phyloP scores from a whole-genome alignment of 2,888 invertebrate species.

The Microctonus brassicae region DNA sequence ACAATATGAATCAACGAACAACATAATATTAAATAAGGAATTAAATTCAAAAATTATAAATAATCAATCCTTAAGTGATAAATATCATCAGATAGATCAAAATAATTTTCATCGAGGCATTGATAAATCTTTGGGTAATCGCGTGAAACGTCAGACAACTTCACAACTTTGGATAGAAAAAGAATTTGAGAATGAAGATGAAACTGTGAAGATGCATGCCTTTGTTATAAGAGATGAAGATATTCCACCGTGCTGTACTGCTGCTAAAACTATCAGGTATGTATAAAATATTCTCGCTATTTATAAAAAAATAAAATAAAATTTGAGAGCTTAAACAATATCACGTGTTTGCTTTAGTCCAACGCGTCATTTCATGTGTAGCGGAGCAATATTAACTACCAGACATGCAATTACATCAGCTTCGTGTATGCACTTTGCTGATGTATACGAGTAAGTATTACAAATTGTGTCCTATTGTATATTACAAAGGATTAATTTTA shows the following conservation, averaged over 20 bases:
- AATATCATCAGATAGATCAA: neutral
- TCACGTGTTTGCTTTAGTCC: slow-evolving; percentile 38
- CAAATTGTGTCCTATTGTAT: no score
- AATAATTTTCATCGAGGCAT: slow-evolving; percentile 4
- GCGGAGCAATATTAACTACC: slow-evolving; percentile 47
- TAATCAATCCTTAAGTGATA: neutral
- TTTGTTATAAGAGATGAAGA: slow-evolving; percentile 52
- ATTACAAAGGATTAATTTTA: no score
- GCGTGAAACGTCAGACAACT: slow-evolving; percentile 25
- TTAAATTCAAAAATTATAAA: neutral
- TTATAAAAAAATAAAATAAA: neutral
- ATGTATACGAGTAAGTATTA: slow-evolving; percentile 50
- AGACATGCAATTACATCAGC: slow-evolving; percentile 51
- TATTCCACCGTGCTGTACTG: slow-evolving; percentile 45
- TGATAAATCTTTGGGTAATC: slow-evolving; percentile 12
- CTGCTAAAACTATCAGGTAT: slow-evolving; percentile 48
- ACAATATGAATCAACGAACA: neutral
- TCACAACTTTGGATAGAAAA: slow-evolving; percentile 42
- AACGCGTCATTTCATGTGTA: slow-evolving; percentile 54
- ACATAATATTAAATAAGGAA: neutral
- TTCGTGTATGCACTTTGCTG: slow-evolving; percentile 50
- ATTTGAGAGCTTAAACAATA: neutral
- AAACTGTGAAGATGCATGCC: slow-evolving; percentile 49
- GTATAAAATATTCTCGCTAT: neutral
- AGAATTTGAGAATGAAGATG: slow-evolving; percentile 32